Base-by-base conservation (phyloP, 2,888 invertebrate species). In the Apodemia duryi region DNA sequence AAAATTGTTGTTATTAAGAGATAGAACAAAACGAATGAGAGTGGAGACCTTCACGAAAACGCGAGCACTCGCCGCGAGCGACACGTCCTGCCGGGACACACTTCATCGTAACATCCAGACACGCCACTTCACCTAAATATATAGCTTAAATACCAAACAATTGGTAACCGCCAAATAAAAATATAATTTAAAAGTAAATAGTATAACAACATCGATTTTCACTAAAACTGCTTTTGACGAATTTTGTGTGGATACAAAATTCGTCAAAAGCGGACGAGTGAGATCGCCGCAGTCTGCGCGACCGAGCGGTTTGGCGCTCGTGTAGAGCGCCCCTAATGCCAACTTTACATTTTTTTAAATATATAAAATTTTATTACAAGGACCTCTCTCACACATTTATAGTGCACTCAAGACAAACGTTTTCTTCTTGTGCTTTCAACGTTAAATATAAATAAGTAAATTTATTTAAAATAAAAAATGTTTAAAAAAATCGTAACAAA, bases 371-470 rank as follows among this genome's bases (percentile, higher is more conserved):
- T 54, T 11, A 28, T 28, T 4, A 28, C 29, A 4, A 0, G 28
- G 10, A 54, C 29, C 29, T 10, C 29, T 57, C 57, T 57, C 57
- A 11, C 32, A 57, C 13, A 41, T 3, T 46, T 46, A 10, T 13
- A 35, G 57, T 57, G 57, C 57, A 2, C 57, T 57, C 32, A 6
- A 57, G 13, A 57, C 57, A 57, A 13, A 57, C 32, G 2, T 13
- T 4, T 54, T 57, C 35, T 57, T 35, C 32, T 57, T 57, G 57
- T 57, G 57, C 57, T 57, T 57, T 57, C 29, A 57, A 57, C 10
- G 35, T 57, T 57, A 13, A 32, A 57, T 57, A 57, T 57, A 57
- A 57, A 57, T 57, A 49, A 49, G 49, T 49, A 57, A 35, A 57
- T n/a, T 29, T 57, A 32, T 57, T 35, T 32, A 11, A 57, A 57